phyloP scores from a whole-genome alignment of 1,140 invertebrate genomes.

The Trichonephila inaurata region DNA sequence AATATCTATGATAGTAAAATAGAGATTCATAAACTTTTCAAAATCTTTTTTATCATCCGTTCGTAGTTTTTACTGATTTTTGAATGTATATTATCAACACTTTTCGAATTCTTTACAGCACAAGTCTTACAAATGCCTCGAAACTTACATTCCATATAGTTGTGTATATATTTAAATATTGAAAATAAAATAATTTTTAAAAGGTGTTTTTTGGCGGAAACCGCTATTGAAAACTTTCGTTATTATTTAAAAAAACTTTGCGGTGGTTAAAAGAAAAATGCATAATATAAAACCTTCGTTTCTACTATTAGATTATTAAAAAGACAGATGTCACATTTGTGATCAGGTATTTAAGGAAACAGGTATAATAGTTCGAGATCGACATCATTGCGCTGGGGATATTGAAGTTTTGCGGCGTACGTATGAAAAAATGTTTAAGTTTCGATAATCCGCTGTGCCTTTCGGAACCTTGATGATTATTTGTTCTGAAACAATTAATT shows the following conservation, averaged over 20 bases:
- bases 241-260: neutral
- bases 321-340: no score
- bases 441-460: no score
- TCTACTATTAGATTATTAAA: neutral
- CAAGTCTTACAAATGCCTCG: neutral
- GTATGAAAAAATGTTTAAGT: no score
- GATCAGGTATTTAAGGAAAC: neutral
- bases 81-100: neutral
- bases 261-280: neutral
- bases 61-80: neutral
- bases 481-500: no score
- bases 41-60: neutral
- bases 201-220: no score
- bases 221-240: neutral
- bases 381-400: neutral
- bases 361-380: no score
- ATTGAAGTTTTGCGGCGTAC: neutral
- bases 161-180: neutral
- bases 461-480: neutral
- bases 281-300: neutral
- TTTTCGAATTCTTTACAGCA: neutral
- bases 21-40: neutral
- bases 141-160: neutral
- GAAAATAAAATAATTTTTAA: no score
- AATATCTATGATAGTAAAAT: neutral